Evolutionary conservation across 2,113 vertebrate genomes (phyloP).

Genomic region (Neogobius melanostomus): DNA sequence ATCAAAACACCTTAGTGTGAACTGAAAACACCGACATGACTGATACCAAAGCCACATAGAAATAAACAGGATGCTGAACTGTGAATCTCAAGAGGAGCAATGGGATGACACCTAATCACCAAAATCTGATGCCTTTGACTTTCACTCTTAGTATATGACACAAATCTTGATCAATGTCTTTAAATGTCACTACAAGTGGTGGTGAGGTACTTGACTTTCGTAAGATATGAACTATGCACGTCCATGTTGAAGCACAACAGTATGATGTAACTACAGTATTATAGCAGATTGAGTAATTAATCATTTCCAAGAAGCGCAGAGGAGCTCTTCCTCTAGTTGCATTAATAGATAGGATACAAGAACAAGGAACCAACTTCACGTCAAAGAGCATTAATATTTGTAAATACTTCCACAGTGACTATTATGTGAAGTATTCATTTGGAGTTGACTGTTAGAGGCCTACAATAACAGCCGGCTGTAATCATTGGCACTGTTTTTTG

Average conservation of each 20-base stretch:
- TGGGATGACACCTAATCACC: slow-evolving; percentile 22
- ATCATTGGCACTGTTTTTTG: not conserved
- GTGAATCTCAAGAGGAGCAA: slow-evolving; percentile 20
- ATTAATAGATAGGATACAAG: not conserved
- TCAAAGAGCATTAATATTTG: not conserved
- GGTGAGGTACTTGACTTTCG: not conserved
- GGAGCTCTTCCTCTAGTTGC: slow-evolving; percentile 16
- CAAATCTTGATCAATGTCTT: not conserved
- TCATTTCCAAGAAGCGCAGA: slow-evolving; percentile 43
- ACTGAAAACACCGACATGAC: slow-evolving; percentile 43
- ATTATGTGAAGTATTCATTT: too few relatives aligned
- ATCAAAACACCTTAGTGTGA: slow-evolving; percentile 40
- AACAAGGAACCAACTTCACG: not conserved
- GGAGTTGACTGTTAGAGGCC: too few relatives aligned
- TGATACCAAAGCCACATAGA: slow-evolving; percentile 43
- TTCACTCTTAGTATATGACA: not conserved
- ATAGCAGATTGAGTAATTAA: slow-evolving; percentile 37
- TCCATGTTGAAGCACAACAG: too few relatives aligned
- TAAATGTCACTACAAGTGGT: not conserved
- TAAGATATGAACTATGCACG: not conserved
- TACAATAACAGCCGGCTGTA: too few relatives aligned
- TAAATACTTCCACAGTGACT: not conserved
- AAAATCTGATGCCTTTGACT: not conserved
- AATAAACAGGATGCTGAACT: slow-evolving; percentile 70
- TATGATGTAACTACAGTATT: slow-evolving; percentile 11